Conservation (phyloP, 2,888 invertebrate genomes). For the Hyppa rectilinea region DNA sequence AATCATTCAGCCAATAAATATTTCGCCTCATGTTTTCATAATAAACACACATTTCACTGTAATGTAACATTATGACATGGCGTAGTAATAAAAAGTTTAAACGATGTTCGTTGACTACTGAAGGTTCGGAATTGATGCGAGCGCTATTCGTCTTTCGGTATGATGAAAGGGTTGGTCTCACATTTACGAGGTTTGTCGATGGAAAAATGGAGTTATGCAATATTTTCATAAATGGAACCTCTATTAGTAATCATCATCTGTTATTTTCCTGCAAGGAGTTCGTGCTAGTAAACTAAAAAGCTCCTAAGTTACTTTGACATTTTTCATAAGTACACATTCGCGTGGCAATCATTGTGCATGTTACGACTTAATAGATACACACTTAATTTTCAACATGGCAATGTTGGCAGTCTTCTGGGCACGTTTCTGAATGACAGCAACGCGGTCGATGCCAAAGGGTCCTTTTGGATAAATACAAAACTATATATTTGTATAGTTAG, state of each 20-base stretch:
- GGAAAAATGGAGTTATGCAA: background rate
- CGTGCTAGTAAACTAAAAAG: background rate
- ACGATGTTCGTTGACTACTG: slow-evolving; percentile 72
- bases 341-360: background rate
- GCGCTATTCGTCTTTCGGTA: slow-evolving; percentile 55
- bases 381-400: too few relatives aligned
- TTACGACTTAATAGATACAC: background rate
- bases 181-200: background rate
- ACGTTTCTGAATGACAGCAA: too few relatives aligned
- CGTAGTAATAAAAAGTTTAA: slow-evolving; percentile 78
- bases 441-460: too few relatives aligned
- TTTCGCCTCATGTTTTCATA: slow-evolving; percentile 84
- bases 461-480: too few relatives aligned
- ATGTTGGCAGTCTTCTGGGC: too few relatives aligned
- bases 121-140: slow-evolving; percentile 60
- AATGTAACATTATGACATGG: slow-evolving; percentile 78
- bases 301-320: background rate
- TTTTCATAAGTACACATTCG: background rate
- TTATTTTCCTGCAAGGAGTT: background rate
- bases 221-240: too few relatives aligned
- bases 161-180: slow-evolving; percentile 44
- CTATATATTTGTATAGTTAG: too few relatives aligned
- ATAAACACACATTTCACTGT: slow-evolving; percentile 78
- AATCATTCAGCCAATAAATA: slow-evolving; percentile 83
- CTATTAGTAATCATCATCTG: background rate